Conservation (phyloP, 2,113 vertebrate genomes). For the Centropus bengalensis region DNA sequence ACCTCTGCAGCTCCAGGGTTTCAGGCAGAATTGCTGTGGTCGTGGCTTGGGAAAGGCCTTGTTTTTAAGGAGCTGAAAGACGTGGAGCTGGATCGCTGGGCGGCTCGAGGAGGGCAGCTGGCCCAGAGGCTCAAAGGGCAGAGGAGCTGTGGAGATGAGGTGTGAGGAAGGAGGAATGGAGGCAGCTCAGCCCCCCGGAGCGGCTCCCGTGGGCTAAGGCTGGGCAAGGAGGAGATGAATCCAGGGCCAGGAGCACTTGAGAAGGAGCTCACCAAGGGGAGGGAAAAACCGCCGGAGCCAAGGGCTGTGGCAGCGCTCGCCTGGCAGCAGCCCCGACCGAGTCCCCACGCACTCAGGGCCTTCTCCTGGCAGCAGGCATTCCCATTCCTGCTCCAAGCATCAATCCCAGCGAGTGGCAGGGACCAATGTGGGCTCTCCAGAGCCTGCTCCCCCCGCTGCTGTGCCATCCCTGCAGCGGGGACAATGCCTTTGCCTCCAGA, state of each 20-base stretch:
- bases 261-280: not conserved
- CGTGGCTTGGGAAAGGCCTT: not conserved
- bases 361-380: not conserved
- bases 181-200: too few relatives aligned
- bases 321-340: not conserved
- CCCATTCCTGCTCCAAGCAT: not conserved
- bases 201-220: not conserved
- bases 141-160: not conserved
- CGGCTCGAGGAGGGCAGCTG: not conserved
- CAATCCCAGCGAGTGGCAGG: not conserved
- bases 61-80: not conserved
- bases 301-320: not conserved
- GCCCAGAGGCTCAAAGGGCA: not conserved
- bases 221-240: not conserved
- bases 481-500: not conserved
- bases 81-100: fast-evolving
- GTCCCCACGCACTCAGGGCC: not conserved
- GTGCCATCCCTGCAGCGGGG: too few relatives aligned
- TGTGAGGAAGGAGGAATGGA: not conserved
- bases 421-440: not conserved
- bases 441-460: too few relatives aligned
- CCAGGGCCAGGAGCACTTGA: not conserved
- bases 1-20: not conserved
- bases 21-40: not conserved
- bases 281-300: not conserved